Base-by-base conservation (phyloP, 2,797 vertebrate genomes). In the Argentina silus region DNA sequence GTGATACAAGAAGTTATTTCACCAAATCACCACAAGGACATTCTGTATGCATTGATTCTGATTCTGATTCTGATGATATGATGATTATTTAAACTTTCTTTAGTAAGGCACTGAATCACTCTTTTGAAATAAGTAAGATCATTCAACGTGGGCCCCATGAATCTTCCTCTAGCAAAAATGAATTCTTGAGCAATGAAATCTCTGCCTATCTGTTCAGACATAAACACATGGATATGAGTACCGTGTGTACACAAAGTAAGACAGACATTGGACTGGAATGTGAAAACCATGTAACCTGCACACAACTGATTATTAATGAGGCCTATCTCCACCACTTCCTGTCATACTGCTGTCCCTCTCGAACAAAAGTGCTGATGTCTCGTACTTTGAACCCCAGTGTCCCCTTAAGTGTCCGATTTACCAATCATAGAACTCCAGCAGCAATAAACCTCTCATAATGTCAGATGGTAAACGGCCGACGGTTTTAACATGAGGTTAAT, bases 281-380 rank as follows among this genome's bases (percentile, higher is more conserved):
- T 9, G 10, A 19, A 57, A 17, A 57, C 6, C 19, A 27, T 67
- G 45, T 50, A 50, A n/a, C 21, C 23, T n/a, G 15, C 6, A 55
- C n/a, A 61, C 7, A 27, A n/a, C 23, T 68, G 67, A 44, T 47
- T 69, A 57, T 83, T 83, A 90, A 85, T 86, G 78, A 87, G 51
- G 82, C 87, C 70, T 87, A 84, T 88, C 87, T 85, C 81, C 62
- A 83, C 81, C 62, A 83, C 87, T 89, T 89, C 87, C 89, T 91
- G 87, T 73, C 73, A 89, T 78, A 78, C 36, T 6, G 51, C 78
- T 75, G 77, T 17, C 53, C 47, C 78, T 85, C 76, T 55, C 72
- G 59, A 65, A 62, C 66, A 83, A 55, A 87, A 80, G 69, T 89
- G 85, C 84, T 89, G 84, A 86, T 87, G 80, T 85, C 84, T 79